phyloP scores from a whole-genome alignment of 2,113 vertebrate species.

The Dendropsophus ebraccatus region DNA sequence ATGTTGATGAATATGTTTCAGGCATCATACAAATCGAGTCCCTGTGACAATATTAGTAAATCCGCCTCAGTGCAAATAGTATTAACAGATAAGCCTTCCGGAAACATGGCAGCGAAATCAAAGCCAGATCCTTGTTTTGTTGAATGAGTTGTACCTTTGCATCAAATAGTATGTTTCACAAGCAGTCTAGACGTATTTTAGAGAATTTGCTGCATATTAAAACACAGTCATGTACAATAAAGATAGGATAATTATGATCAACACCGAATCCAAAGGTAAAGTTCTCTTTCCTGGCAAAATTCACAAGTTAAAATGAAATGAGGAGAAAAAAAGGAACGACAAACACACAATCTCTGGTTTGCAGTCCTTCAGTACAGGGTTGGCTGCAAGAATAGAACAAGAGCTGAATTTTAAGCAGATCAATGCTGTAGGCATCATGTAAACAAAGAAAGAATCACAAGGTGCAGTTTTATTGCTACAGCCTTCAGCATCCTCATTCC shows the following conservation, averaged over 20 bases:
- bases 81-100: neutral
- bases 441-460: constrained; percentile 56
- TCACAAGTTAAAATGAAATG: constrained; percentile 52
- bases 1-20: neutral
- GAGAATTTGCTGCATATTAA: constrained; percentile 24
- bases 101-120: neutral
- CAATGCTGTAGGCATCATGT: constrained; percentile 56
- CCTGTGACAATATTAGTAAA: neutral
- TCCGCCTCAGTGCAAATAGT: neutral
- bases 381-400: constrained; percentile 55
- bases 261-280: neutral
- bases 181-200: constrained; percentile 30
- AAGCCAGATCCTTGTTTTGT: neutral
- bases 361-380: constrained; percentile 39
- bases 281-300: constrained; percentile 32
- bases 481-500: constrained; percentile 52
- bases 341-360: constrained; percentile 46
- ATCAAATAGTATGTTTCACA: neutral
- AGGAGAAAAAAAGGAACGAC: neutral
- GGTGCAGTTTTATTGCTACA: constrained; percentile 40
- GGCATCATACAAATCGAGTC: neutral
- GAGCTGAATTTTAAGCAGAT: constrained; percentile 63
- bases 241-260: constrained; percentile 42
- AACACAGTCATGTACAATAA: constrained; percentile 23
- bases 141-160: neutral